Conservation (phyloP, 2,888 invertebrate species). For the Tridacna gigas region DNA sequence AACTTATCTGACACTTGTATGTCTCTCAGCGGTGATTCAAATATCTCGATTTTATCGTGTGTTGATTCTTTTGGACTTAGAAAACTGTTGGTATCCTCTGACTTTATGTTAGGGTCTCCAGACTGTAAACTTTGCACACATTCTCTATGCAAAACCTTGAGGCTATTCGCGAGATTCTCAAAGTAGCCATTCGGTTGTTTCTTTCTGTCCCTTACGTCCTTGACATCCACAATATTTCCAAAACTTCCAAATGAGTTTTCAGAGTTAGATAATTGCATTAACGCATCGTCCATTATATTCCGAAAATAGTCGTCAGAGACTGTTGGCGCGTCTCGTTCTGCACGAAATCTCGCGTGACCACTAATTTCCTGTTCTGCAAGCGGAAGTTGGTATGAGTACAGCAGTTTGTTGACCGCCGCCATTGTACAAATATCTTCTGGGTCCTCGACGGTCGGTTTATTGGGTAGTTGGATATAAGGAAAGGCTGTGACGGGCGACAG, state of each 20-base stretch:
- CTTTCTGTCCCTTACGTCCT: neutral
- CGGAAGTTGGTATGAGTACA: constrained; percentile 14
- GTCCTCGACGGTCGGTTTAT: neutral
- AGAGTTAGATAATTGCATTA: constrained; percentile 7
- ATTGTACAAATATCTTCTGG: neutral
- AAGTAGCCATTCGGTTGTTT: neutral
- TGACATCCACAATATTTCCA: neutral
- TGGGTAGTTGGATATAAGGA: neutral
- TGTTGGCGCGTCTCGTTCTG: neutral
- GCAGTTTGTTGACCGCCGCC: constrained; percentile 16
- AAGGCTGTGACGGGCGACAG: constrained; percentile 1
- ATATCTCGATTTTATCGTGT: neutral
- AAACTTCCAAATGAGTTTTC: constrained; percentile 1
- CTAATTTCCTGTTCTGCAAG: neutral
- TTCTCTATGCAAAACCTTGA: neutral
- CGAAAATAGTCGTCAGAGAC: neutral
- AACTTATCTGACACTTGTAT: neutral
- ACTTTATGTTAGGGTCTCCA: neutral
- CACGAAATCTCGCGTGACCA: constrained; percentile 26
- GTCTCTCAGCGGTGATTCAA: neutral
- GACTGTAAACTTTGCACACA: neutral
- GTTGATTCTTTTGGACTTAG: neutral
- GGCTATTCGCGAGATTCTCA: neutral
- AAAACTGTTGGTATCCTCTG: neutral
- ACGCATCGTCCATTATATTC: constrained; percentile 9